A percentile compares a stretch with the other conserved stretches of the same genome.
Conservation (phyloP, 2,113 vertebrate genomes). For the Chascanopsetta lugubris region DNA sequence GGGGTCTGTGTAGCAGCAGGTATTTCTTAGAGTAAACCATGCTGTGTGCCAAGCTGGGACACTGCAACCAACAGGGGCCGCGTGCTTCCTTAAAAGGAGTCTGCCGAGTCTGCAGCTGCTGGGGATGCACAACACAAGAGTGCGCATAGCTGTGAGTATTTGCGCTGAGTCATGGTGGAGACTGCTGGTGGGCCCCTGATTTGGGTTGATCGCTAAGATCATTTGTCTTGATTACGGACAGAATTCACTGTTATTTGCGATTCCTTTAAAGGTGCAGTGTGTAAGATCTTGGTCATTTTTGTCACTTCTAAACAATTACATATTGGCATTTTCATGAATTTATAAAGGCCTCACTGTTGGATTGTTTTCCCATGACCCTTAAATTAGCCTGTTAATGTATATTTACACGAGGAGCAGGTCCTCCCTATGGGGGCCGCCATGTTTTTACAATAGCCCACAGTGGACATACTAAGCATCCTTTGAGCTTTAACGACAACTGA, state of each 20-base stretch:
- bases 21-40: slow-evolving; percentile 73
- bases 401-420: too few relatives aligned
- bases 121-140: slow-evolving; percentile 55
- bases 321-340: too few relatives aligned
- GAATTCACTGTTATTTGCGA: too few relatives aligned
- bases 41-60: slow-evolving; percentile 63
- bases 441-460: too few relatives aligned
- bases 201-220: neutral
- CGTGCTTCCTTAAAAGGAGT: slow-evolving; percentile 79
- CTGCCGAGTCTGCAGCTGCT: slow-evolving; percentile 36
- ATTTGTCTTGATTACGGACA: neutral
- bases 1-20: slow-evolving; percentile 59
- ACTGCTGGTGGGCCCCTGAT: slow-evolving; percentile 5
- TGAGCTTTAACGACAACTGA: slow-evolving; percentile 1
- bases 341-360: too few relatives aligned
- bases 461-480: too few relatives aligned
- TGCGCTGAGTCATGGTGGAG: slow-evolving; percentile 26
- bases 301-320: too few relatives aligned
- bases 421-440: too few relatives aligned
- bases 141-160: slow-evolving; percentile 53
- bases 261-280: too few relatives aligned
- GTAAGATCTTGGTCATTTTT: too few relatives aligned
- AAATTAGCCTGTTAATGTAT: too few relatives aligned
- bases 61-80: slow-evolving; percentile 59
- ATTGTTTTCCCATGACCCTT: too few relatives aligned